These are phyloP conservation scores for Benthosema pterotum DNA, from an alignment of 2,797 vertebrate genomes.

Conservation along the genomic window DNA sequence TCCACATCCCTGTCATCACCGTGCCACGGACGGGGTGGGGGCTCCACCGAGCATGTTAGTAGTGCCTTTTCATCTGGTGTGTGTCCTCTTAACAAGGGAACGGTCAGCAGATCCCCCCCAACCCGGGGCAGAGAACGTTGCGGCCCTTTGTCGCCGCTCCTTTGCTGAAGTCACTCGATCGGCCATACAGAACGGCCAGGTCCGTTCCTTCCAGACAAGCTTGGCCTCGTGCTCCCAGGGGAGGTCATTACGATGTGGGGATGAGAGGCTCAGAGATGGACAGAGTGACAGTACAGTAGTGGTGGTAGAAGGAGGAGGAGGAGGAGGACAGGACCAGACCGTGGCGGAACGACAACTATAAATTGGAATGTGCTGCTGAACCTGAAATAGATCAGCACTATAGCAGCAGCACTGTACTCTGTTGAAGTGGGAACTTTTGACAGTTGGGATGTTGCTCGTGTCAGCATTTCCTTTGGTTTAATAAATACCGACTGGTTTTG, in stretches of 20 bases:
- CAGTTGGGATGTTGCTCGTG: slow-evolving; percentile 45
- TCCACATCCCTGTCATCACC: too few species aligned
- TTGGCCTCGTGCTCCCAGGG: slow-evolving; percentile 71
- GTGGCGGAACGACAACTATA: slow-evolving; percentile 44
- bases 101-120: slow-evolving; percentile 8
- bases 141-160: slow-evolving; percentile 42
- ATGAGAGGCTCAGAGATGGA: slow-evolving; percentile 57
- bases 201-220: slow-evolving; percentile 55
- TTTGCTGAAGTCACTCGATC: slow-evolving; percentile 36
- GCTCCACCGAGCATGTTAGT: too few species aligned
- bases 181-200: slow-evolving; percentile 49
- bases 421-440: slow-evolving; percentile 56
- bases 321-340: slow-evolving; percentile 38
- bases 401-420: slow-evolving; percentile 1
- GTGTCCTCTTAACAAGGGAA: slow-evolving; percentile 51
- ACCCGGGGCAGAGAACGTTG: slow-evolving; percentile 36
- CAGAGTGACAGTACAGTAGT: slow-evolving; percentile 63
- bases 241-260: slow-evolving; percentile 77
- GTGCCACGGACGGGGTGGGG: too few species aligned
- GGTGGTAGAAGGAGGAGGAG: slow-evolving; percentile 24
- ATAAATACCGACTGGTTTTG: slow-evolving; percentile 30
- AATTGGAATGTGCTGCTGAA: slow-evolving; percentile 61
- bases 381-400: slow-evolving; percentile 49
- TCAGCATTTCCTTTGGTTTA: slow-evolving; percentile 42
- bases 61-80: too few species aligned